A percentile compares a stretch with the other conserved stretches of the same genome.
phyloP scores from a whole-genome alignment of 2,888 invertebrate genomes.

The Eristalis arbustorum region DNA sequence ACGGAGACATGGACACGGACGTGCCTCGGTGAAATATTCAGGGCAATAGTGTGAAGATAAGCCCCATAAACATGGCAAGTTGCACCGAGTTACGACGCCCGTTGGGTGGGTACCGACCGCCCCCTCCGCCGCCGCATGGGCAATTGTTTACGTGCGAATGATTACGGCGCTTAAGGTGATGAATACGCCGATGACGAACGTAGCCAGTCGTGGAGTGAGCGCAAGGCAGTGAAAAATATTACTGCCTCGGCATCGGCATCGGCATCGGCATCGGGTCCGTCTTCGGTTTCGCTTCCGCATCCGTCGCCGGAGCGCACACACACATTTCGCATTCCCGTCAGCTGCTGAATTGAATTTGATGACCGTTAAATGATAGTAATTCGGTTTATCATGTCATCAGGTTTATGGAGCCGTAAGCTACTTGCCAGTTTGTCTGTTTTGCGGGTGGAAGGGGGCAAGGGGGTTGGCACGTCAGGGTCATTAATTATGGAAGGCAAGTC shows the following conservation, averaged over 20 bases:
- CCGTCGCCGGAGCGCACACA: not conserved
- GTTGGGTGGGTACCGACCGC: not conserved
- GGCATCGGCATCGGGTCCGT: too few relatives aligned
- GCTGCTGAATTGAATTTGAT: slow-evolving; percentile 47
- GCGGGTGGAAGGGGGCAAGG: not conserved
- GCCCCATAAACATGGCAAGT: slow-evolving; percentile 35
- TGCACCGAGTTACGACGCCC: slow-evolving; percentile 43
- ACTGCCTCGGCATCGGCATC: not conserved
- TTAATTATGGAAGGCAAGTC: not conserved
- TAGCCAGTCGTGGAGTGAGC: not conserved
- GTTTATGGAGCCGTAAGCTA: slow-evolving; percentile 14
- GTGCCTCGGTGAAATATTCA: slow-evolving; percentile 40
- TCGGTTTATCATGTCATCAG: slow-evolving; percentile 44
- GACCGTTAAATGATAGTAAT: slow-evolving; percentile 38
- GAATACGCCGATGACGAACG: slow-evolving; percentile 26
- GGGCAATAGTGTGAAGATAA: slow-evolving; percentile 36
- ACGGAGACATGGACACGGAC: not conserved
- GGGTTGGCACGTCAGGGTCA: not conserved
- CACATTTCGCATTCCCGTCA: slow-evolving; percentile 31
- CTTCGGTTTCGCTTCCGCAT: too few relatives aligned
- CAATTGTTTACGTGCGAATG: slow-evolving; percentile 57
- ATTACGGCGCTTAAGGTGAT: slow-evolving; percentile 47
- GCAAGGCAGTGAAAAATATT: slow-evolving; percentile 25
- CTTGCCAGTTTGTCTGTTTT: not conserved
- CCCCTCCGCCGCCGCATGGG: not conserved